These are phyloP conservation scores for Antechinus stuartii DNA, from an alignment of 2,113 vertebrate genomes.

Conservation along the genomic window DNA sequence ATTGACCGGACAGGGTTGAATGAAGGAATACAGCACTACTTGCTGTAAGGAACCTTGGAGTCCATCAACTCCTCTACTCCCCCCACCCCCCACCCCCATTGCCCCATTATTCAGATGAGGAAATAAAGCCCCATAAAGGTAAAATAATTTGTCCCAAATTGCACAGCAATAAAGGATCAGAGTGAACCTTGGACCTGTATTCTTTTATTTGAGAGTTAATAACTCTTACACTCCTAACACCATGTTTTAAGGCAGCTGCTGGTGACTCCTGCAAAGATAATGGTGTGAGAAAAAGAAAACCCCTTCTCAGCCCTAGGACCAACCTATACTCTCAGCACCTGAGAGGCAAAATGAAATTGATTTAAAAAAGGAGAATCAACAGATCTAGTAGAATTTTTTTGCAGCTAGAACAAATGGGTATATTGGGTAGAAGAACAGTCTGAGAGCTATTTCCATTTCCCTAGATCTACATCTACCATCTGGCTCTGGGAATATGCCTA, in stretches of 20 bases:
- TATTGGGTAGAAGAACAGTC: not conserved
- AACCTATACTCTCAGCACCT: not conserved
- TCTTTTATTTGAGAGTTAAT: not conserved
- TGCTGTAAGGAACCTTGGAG: not conserved
- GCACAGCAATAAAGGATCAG: not conserved
- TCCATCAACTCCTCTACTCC: not conserved
- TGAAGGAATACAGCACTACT: not conserved
- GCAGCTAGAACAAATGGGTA: not conserved
- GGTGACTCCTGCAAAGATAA: not conserved
- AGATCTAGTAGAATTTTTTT: not conserved
- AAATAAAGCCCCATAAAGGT: not conserved
- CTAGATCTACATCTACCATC: not conserved
- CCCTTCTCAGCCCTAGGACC: not conserved
- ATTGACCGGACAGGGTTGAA: not conserved
- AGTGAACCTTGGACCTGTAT: not conserved
- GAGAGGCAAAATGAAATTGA: not conserved
- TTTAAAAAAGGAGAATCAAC: not conserved
- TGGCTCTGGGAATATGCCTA: not conserved
- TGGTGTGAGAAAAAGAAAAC: not conserved
- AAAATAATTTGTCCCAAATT: not conserved
- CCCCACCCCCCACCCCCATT: not conserved
- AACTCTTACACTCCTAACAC: not conserved
- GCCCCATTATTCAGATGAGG: not conserved
- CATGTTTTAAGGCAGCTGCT: not conserved
- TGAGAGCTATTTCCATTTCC: not conserved